Percentiles rank a stretch among this genome's conserved stretches.
These are phyloP conservation scores for Crocallis elinguaria DNA, from an alignment of 2,888 invertebrate genomes.

Conservation along the genomic window DNA sequence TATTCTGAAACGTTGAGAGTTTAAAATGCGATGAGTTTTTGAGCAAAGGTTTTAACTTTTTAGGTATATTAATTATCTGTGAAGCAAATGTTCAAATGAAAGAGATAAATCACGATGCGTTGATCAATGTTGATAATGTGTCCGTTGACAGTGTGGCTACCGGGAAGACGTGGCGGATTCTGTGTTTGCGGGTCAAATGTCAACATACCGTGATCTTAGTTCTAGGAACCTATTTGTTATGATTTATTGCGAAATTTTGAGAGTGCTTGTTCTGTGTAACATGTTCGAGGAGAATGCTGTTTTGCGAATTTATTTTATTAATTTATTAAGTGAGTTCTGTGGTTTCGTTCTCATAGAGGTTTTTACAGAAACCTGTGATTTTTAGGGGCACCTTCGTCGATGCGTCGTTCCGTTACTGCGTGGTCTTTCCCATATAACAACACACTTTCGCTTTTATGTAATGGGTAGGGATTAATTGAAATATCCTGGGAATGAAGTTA, in stretches of 20 bases:
- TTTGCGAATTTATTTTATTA: neutral
- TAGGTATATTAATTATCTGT: conserved; percentile 45
- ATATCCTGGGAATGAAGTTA: too few species aligned
- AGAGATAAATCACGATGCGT: conserved; percentile 60
- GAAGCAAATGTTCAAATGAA: conserved; percentile 45
- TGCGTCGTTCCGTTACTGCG: too few species aligned
- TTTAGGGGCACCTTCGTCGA: too few species aligned
- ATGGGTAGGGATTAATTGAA: too few species aligned
- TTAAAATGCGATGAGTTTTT: conserved; percentile 4
- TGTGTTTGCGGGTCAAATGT: conserved; percentile 24
- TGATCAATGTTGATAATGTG: conserved; percentile 51
- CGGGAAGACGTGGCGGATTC: conserved; percentile 29
- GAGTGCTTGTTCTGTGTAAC: neutral
- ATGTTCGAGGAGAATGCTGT: neutral
- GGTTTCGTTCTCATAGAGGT: too few species aligned
- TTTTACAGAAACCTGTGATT: too few species aligned
- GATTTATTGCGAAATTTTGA: conserved; percentile 9
- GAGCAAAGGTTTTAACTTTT: conserved; percentile 10
- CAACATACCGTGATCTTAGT: conserved; percentile 13
- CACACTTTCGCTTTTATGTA: too few species aligned
- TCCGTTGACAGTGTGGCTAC: conserved; percentile 59
- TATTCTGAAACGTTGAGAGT: conserved; percentile 1
- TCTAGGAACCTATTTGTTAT: conserved; percentile 24
- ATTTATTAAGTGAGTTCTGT: too few species aligned
- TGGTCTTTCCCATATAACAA: too few species aligned